phyloP scores from a whole-genome alignment of 2,113 vertebrate genomes.

The Microcebus jonahi region DNA sequence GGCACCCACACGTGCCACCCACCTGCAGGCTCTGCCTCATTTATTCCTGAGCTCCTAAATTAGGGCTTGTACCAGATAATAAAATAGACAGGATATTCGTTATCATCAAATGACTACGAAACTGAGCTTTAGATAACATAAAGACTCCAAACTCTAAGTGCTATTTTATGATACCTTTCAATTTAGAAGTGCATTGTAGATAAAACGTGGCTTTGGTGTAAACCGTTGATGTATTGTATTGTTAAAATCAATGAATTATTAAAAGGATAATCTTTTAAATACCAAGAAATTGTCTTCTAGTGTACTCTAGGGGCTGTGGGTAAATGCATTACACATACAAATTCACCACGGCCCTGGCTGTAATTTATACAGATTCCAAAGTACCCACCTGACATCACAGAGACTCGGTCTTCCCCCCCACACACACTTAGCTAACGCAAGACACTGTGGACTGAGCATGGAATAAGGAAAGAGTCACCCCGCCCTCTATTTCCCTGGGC shows the following conservation, averaged over 20 bases:
- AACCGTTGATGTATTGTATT: constrained; percentile 74
- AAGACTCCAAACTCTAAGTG: constrained; percentile 69
- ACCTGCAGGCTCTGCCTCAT: background rate
- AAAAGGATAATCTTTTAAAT: constrained; percentile 78
- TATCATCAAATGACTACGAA: constrained; percentile 66
- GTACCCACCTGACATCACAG: background rate
- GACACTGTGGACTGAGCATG: background rate
- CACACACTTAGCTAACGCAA: background rate
- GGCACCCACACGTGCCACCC: background rate
- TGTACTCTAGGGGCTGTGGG: constrained; percentile 60
- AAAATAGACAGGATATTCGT: constrained; percentile 41
- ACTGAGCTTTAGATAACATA: constrained; percentile 54
- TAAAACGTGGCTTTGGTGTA: constrained; percentile 68
- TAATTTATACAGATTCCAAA: constrained; percentile 37
- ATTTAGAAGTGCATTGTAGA: constrained; percentile 69
- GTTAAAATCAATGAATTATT: constrained; percentile 83
- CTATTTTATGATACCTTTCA: constrained; percentile 76
- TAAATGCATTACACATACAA: constrained; percentile 69
- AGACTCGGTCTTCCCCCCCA: background rate
- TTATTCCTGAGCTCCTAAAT: constrained; percentile 30
- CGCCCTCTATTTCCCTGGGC: background rate
- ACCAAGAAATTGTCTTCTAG: constrained; percentile 80
- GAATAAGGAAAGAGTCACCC: background rate
- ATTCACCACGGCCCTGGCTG: background rate
- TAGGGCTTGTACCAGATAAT: constrained; percentile 47